Evolutionary conservation across 2,888 invertebrate genomes (phyloP).

Genomic region (Aleiodes leptofemur): DNA sequence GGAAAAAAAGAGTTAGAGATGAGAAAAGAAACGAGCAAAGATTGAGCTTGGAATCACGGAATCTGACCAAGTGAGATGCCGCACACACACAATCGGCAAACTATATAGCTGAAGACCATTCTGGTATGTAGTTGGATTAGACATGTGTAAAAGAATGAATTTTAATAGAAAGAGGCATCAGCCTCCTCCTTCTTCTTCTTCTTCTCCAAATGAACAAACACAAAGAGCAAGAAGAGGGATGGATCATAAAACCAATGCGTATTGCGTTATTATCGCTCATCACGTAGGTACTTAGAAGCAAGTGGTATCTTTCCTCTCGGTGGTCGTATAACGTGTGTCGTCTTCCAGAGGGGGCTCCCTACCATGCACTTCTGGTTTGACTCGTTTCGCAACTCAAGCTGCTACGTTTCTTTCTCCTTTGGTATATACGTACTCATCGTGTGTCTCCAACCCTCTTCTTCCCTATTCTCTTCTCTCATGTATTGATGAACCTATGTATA

Average conservation of each 20-base stretch:
- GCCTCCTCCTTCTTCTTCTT: background rate
- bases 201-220: conserved; percentile 27
- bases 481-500: conserved; percentile 9
- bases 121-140: conserved; percentile 3
- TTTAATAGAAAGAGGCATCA: conserved; percentile 1
- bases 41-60: conserved; percentile 29
- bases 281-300: conserved; percentile 74
- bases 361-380: conserved; percentile 69
- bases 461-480: conserved; percentile 7
- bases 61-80: conserved; percentile 47
- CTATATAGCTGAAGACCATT: background rate
- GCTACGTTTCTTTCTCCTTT: conserved; percentile 51
- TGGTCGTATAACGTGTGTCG: conserved; percentile 37
- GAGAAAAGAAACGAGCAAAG: no score
- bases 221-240: conserved; percentile 29
- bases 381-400: conserved; percentile 56
- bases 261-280: conserved; percentile 73
- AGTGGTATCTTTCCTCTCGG: conserved; percentile 35
- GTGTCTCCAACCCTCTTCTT: conserved; percentile 22
- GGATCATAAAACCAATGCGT: conserved; percentile 33
- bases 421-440: conserved; percentile 36
- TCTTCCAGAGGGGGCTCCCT: conserved; percentile 54
- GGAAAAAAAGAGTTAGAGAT: conserved; percentile 29
- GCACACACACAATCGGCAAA: background rate
- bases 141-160: conserved; percentile 1